These are phyloP conservation scores for Metallyticus violacea DNA, from an alignment of 2,888 invertebrate species.

Conservation along the genomic window DNA sequence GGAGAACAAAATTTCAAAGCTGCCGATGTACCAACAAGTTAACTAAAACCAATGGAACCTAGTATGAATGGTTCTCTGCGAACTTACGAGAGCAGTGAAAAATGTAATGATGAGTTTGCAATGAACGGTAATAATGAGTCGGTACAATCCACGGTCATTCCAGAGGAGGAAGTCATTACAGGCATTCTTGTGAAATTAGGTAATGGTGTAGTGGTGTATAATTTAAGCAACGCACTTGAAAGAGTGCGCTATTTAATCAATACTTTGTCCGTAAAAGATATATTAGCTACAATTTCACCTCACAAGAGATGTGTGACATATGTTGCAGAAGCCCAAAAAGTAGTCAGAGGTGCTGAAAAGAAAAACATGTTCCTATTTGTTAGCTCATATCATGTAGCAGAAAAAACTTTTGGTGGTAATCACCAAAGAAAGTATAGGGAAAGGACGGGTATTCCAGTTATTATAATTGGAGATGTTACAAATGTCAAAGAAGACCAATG, in stretches of 20 bases:
- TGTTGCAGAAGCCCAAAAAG: not conserved
- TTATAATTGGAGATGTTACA: not conserved
- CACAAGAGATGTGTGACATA: not conserved
- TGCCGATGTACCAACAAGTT: no score
- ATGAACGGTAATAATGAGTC: not conserved
- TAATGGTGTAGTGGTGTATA: not conserved
- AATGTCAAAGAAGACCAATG: not conserved
- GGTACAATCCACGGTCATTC: no score
- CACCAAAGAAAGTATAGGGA: not conserved
- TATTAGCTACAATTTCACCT: not conserved
- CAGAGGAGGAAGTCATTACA: not conserved
- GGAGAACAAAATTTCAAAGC: no score
- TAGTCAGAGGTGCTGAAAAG: not conserved
- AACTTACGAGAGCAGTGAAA: no score
- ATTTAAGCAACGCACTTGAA: not conserved
- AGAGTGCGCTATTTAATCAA: not conserved
- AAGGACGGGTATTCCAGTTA: not conserved
- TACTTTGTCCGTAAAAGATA: not conserved
- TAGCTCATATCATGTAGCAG: not conserved
- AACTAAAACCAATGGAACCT: no score
- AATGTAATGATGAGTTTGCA: not conserved
- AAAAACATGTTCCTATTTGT: not conserved
- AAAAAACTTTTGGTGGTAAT: no score
- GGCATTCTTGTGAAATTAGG: not conserved
- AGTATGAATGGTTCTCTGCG: no score